Evolutionary conservation across 2,113 vertebrate genomes (phyloP), one percentile per base, ranked within the genome.

Genomic region (Siniperca knerii): DNA sequence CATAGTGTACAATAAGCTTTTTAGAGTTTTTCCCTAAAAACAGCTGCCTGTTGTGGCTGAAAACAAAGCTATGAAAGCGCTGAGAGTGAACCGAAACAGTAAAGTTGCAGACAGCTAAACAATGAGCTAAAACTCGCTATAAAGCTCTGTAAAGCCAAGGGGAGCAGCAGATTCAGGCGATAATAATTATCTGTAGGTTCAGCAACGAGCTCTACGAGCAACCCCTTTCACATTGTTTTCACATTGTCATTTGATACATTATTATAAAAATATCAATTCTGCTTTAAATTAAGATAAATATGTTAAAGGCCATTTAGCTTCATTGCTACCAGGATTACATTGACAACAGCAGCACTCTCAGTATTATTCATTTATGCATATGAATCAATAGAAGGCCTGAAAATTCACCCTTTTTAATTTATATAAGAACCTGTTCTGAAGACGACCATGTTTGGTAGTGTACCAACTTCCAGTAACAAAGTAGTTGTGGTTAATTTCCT

Each of bases 401-500:
- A 80, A 72, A 79, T 72, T n/a, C 37, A 5, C 6, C 37, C 10
- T 21, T 65, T 37, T 52, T 35, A 1, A 40, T 46, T 29, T 2
- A 23, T 42, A 18, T n/a, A 46, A 21, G 4, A 8, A 48, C 10
- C 20, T 71, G 15, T 72, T 35, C 15, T 75, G n/a, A 35, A 20
- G 66, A 69, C 13, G 7, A n/a, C 44, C 11, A 0, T 35, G 18
- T 62, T 60, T 68, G 33, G 13, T 48, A 1, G n/a, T 20, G 20
- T 29, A 10, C 25, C 37, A 44, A 46, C 44, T 48, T 70, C 2
- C 5, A 54, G 54, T 11, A 21, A 57, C 29, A 50, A 58, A 69
- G 55, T 0, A 69, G 58, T 18, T 74, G 50, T 35, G 68, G 70
- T 79, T 71, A 6, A 82, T 69, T 82, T 77, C 58, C 73, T 77